Evolutionary conservation across 2,797 vertebrate genomes (phyloP), one percentile per base, ranked within the genome.

Genomic region (Lithobates pipiens): DNA sequence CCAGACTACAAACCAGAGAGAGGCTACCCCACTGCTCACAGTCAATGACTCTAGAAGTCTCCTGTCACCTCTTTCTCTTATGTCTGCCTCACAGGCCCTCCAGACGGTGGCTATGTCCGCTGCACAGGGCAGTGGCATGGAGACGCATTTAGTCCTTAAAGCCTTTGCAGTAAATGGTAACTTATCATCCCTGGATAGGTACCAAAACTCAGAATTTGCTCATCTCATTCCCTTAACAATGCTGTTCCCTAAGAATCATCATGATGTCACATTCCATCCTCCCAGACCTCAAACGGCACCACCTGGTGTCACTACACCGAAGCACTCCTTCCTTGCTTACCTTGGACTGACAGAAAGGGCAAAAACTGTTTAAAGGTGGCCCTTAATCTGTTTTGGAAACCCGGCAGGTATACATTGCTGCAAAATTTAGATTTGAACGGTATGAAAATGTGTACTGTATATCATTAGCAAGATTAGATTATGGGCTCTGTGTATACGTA

Each of bases 241-340:
- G 94, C 94, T 99, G 91, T 99, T 97, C 94, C 96, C 96, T 92
- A 95, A 94, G 92, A 95, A 92, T 94, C 97, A 96, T 94, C 95
- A 94, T 79, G 91, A 94, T 91, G 90, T 94, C 92, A 95, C 97
- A 98, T 99, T 99, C 98, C 97, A 96, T 93, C 94, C 93, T 70
- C 95, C 86, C 92, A 94, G 85, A 93, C 96, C 95, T 94, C 96
- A 97, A 92, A 96, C 95, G 92, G 95, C 95, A 83, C 94, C 94
- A 0, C 95, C 93, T 89, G 93, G 95, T 85, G 93, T 95, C 90
- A 89, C 94, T 80, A 97, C 98, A 75, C 96, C 96, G 89, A 99
- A 99, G 95, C 98, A 98, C 97, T 99, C 97, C 96, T 99, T 99
- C 95, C 95, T 99, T 82, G 97, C 98, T 92, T 99, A 99, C 91